Percentiles rank a stretch among this genome's conserved stretches.
Evolutionary conservation across 2,888 invertebrate species (phyloP).

Genomic region (Phytoseiulus persimilis): DNA sequence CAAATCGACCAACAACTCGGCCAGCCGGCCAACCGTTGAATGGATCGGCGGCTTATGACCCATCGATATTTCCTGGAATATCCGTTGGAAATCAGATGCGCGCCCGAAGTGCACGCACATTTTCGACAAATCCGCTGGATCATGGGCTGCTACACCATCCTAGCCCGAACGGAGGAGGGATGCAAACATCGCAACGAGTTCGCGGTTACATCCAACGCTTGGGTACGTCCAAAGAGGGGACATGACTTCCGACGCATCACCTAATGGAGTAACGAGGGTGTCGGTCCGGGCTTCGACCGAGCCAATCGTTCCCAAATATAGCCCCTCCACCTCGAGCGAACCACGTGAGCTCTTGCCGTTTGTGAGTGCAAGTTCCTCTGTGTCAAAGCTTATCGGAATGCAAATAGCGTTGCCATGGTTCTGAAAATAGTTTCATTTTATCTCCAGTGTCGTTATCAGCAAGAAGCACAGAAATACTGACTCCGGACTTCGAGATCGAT

Average conservation of each 20-base stretch:
- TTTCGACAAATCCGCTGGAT: not conserved
- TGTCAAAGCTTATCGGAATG: not conserved
- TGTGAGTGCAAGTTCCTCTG: not conserved
- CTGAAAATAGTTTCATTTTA: not conserved
- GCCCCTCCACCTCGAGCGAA: not conserved
- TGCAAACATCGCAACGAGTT: no score
- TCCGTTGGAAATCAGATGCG: not conserved
- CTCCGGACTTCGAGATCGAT: not conserved
- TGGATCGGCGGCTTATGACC: not conserved
- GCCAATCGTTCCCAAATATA: not conserved
- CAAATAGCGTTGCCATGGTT: not conserved
- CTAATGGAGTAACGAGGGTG: no score
- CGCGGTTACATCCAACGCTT: no score
- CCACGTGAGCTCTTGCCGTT: not conserved
- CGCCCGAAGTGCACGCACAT: not conserved
- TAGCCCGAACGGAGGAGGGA: not conserved
- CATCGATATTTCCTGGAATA: not conserved
- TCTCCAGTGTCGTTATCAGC: not conserved
- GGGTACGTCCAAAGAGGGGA: no score
- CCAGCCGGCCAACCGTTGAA: not conserved
- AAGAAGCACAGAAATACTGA: not conserved
- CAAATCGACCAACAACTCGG: not conserved
- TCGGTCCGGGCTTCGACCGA: not conserved
- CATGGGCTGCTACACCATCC: not conserved
- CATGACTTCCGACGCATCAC: no score